phyloP scores from a whole-genome alignment of 2,113 vertebrate species.

The Thomomys bottae region DNA sequence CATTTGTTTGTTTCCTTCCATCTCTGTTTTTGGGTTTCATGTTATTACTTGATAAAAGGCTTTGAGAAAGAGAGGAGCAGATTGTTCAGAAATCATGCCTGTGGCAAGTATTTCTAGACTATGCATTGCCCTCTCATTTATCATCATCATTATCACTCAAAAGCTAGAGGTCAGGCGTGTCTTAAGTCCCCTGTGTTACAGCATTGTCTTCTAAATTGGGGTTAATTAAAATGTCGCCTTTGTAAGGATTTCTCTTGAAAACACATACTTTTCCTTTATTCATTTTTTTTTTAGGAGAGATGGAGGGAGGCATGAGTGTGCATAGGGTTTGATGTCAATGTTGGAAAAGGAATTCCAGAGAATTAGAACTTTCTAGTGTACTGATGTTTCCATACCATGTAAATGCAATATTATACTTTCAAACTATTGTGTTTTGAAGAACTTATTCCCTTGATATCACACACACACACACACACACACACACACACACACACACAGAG shows the following conservation, averaged over 20 bases:
- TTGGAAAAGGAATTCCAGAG: background rate
- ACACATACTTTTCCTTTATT: background rate
- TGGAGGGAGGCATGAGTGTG: background rate
- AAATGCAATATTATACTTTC: background rate
- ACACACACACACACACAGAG: background rate
- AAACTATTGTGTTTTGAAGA: background rate
- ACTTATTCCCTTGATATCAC: background rate
- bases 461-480: no score
- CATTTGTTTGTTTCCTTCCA: background rate
- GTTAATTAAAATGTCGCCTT: slow-evolving; percentile 77
- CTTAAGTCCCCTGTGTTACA: slow-evolving; percentile 63
- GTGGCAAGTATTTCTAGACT: slow-evolving; percentile 46
- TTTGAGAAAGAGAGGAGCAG: slow-evolving; percentile 28
- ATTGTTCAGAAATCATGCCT: slow-evolving; percentile 42
- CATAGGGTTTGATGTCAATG: background rate
- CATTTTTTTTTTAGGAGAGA: background rate
- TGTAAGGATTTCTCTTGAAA: slow-evolving; percentile 42
- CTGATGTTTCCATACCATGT: background rate
- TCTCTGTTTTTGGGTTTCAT: slow-evolving; percentile 8
- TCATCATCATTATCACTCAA: slow-evolving; percentile 71
- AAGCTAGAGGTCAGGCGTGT: slow-evolving; percentile 66
- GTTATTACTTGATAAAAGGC: slow-evolving; percentile 13
- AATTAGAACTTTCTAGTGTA: background rate
- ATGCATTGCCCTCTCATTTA: slow-evolving; percentile 48
- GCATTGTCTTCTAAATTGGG: slow-evolving; percentile 68